These are phyloP conservation scores for Misgurnus anguillicaudatus DNA, from an alignment of 2,113 vertebrate species.

Conservation along the genomic window DNA sequence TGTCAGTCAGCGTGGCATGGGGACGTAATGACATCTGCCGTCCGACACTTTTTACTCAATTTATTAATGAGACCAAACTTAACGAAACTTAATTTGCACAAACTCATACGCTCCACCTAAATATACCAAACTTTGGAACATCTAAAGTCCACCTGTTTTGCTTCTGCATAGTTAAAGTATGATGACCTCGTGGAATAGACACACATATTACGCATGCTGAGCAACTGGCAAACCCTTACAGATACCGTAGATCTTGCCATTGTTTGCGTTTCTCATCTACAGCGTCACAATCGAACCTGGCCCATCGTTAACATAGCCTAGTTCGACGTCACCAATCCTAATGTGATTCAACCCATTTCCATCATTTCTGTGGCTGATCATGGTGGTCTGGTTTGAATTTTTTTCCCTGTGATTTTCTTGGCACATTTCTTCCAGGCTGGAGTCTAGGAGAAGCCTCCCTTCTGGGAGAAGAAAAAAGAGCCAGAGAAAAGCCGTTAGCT, in stretches of 20 bases:
- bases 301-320: background rate
- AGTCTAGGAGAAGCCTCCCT: conserved; percentile 46
- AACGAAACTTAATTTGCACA: too few relatives aligned
- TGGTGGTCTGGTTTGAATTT: conserved; percentile 38
- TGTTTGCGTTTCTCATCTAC: conserved; percentile 8
- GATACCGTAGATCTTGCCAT: background rate
- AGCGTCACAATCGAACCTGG: background rate
- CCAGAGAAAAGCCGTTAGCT: conserved; percentile 39
- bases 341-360: conserved; percentile 39
- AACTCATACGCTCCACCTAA: too few relatives aligned
- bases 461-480: conserved; percentile 40
- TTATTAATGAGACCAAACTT: too few relatives aligned
- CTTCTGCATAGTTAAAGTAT: too few relatives aligned
- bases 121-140: too few relatives aligned
- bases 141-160: too few relatives aligned
- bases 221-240: conserved; percentile 6
- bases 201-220: background rate
- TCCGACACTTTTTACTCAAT: too few relatives aligned
- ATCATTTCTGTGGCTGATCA: conserved; percentile 28
- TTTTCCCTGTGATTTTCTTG: conserved; percentile 37
- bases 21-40: too few relatives aligned
- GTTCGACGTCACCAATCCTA: conserved; percentile 4
- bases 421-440: conserved; percentile 34
- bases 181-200: background rate
- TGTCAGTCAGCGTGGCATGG: too few relatives aligned